Evolutionary conservation across 1,140 invertebrate genomes (phyloP).

Genomic region (Antheraea mylitta): DNA sequence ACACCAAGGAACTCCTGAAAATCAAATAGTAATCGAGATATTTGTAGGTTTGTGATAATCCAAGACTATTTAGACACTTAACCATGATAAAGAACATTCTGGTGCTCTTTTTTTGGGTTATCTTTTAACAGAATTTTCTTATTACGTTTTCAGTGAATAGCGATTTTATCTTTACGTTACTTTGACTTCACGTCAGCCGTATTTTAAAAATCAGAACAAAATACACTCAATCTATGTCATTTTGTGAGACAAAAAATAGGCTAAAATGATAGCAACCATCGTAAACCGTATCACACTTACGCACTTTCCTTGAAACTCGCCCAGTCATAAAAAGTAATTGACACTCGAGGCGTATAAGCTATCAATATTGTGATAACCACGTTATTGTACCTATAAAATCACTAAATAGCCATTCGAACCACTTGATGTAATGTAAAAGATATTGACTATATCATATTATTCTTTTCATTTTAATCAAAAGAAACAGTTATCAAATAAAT

Average conservation of each 20-base stretch:
- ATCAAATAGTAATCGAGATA: no score
- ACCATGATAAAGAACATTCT: no score
- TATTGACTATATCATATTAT: not conserved
- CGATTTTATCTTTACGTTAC: no score
- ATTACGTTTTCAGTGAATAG: no score
- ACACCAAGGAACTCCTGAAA: no score
- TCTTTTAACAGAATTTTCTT: no score
- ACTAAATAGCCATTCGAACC: constrained; percentile 21
- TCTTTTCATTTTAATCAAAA: not conserved
- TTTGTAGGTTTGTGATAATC: no score
- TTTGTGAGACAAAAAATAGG: constrained; percentile 1
- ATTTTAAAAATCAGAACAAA: not conserved
- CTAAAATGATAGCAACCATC: constrained; percentile 5
- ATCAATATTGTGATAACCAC: constrained; percentile 36
- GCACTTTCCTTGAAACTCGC: constrained; percentile 7
- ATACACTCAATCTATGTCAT: constrained; percentile 1
- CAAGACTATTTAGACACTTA: no score
- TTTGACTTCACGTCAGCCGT: not conserved
- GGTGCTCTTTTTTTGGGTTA: no score
- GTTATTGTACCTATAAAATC: constrained; percentile 25
- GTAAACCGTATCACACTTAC: constrained; percentile 12
- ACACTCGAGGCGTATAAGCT: constrained; percentile 26
- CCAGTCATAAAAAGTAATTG: constrained; percentile 32
- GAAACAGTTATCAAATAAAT: no score
- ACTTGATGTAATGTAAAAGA: constrained; percentile 16